Conservation (phyloP, 2,113 vertebrate species). For the Mesitornis unicolor region DNA sequence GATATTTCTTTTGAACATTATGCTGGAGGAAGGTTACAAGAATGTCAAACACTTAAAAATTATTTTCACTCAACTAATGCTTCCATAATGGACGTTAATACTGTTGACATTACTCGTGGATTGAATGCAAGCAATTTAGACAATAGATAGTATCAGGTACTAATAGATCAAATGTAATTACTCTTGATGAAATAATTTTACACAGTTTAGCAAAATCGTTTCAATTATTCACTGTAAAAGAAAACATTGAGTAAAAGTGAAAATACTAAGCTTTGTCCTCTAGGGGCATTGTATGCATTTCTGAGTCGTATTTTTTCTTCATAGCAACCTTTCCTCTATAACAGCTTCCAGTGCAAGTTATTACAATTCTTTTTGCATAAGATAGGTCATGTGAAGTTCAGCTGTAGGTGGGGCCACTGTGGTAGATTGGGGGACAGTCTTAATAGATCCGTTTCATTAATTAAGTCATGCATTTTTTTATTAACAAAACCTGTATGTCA, state of each 20-base stretch:
- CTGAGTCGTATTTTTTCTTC: conserved; percentile 62
- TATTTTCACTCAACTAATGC: conserved; percentile 34
- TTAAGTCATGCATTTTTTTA: conserved; percentile 81
- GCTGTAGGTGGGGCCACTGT: conserved; percentile 75
- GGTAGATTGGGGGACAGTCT: conserved; percentile 75
- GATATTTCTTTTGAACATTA: conserved; percentile 4
- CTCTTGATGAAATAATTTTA: conserved; percentile 51
- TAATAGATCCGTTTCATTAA: conserved; percentile 83
- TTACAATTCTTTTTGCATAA: conserved; percentile 80
- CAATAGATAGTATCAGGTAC: conserved; percentile 60
- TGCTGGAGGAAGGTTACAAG: conserved; percentile 1
- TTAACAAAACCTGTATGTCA: conserved; percentile 82
- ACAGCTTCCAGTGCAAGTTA: conserved; percentile 76
- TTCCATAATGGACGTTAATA: conserved; percentile 38
- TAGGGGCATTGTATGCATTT: conserved; percentile 63
- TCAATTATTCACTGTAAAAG: conserved; percentile 50
- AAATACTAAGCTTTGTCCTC: conserved; percentile 59
- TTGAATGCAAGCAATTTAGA: conserved; percentile 62
- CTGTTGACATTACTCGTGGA: conserved; percentile 43
- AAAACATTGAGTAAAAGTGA: conserved; percentile 53
- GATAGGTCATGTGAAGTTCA: conserved; percentile 80
- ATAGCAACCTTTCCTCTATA: conserved; percentile 66
- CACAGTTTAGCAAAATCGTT: conserved; percentile 31
- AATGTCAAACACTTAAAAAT: conserved; percentile 46
- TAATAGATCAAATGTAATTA: conserved; percentile 66